Evolutionary conservation across 2,888 invertebrate genomes (phyloP).

Genomic region (Yponomeuta plumbellus): DNA sequence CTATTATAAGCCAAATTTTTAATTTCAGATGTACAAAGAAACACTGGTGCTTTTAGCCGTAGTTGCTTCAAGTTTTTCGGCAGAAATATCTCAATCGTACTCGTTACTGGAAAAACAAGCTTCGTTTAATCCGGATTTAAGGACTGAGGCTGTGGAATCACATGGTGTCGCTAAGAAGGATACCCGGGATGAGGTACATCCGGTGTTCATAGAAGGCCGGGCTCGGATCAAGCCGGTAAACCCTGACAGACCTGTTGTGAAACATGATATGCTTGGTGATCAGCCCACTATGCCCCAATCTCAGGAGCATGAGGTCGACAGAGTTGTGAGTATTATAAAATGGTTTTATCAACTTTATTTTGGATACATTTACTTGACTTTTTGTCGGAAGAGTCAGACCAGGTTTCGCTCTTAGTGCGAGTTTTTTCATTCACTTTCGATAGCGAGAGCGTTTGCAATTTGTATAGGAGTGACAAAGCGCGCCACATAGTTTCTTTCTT

Average conservation of each 20-base stretch:
- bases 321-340: conserved; percentile 47
- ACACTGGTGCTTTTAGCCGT: conserved; percentile 33
- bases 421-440: too few relatives aligned
- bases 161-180: conserved; percentile 42
- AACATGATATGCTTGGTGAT: conserved; percentile 64
- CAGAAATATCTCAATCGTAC: conserved; percentile 48
- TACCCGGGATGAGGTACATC: conserved; percentile 38
- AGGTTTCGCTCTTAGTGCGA: too few relatives aligned
- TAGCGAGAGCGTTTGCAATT: too few relatives aligned
- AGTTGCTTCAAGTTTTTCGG: conserved; percentile 34
- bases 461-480: too few relatives aligned
- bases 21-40: conserved; percentile 53
- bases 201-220: conserved; percentile 52
- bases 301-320: conserved; percentile 42
- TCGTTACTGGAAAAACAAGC: conserved; percentile 41
- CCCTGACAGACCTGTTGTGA: conserved; percentile 44
- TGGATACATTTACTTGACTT: too few relatives aligned
- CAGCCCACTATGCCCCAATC: conserved; percentile 33
- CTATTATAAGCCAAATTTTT: background rate
- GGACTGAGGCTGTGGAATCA: conserved; percentile 36
- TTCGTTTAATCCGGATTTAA: conserved; percentile 41
- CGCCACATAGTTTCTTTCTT: too few relatives aligned
- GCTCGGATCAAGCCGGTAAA: conserved; percentile 52
- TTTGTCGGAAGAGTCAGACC: too few relatives aligned
- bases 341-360: too few relatives aligned